Conservation (phyloP, 2,797 vertebrate species). For the Premnoplex brunnescens region DNA sequence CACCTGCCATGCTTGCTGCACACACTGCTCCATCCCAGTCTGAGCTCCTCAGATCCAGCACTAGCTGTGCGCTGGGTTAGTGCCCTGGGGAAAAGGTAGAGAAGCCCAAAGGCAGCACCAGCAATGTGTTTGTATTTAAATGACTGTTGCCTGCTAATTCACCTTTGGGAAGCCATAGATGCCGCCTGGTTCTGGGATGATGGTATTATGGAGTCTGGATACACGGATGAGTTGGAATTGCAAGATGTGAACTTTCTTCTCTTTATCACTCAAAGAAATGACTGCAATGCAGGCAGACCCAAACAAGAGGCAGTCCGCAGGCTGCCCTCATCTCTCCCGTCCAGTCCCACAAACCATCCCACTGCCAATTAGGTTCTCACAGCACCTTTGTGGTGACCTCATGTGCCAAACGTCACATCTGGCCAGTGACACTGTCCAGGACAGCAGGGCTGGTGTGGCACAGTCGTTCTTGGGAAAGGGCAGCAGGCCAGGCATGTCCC, state of each 20-base stretch:
- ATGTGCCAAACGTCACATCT: background rate
- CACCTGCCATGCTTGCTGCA: fast-evolving
- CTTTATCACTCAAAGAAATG: background rate
- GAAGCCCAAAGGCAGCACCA: background rate
- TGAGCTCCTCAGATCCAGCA: background rate
- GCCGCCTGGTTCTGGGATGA: background rate
- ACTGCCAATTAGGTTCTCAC: background rate
- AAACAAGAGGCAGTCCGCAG: background rate
- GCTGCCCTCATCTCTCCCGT: background rate
- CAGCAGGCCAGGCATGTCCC: fast-evolving
- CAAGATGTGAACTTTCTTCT: background rate
- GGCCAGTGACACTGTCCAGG: background rate
- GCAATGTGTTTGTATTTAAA: background rate
- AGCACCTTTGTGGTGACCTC: background rate
- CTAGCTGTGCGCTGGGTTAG: background rate
- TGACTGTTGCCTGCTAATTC: background rate
- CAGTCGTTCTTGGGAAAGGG: background rate
- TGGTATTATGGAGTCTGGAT: background rate
- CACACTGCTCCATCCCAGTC: background rate
- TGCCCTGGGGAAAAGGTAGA: background rate
- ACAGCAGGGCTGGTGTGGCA: background rate
- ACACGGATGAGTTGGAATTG: background rate
- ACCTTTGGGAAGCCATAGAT: background rate
- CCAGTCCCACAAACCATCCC: background rate
- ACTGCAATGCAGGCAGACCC: background rate